These are phyloP conservation scores for Lethenteron reissneri DNA, from an alignment of 2,113 vertebrate species.

Conservation along the genomic window DNA sequence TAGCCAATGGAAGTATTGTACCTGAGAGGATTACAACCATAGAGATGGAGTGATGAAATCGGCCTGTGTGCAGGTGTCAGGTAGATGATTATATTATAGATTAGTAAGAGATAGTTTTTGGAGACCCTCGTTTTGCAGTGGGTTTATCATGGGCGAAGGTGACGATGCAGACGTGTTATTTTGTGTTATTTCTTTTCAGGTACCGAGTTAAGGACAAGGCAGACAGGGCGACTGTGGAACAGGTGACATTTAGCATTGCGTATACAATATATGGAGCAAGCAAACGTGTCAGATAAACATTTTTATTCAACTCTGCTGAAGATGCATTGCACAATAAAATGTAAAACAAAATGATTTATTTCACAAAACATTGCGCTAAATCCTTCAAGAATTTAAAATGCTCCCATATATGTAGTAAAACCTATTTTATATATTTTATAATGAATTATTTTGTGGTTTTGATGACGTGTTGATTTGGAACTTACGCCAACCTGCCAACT, in stretches of 20 bases:
- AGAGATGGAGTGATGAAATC: too few relatives aligned
- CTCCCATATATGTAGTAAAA: too few relatives aligned
- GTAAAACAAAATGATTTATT: neutral
- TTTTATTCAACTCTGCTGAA: neutral
- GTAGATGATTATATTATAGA: neutral
- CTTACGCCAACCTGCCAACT: too few relatives aligned
- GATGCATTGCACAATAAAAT: neutral
- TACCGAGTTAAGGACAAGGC: constrained; percentile 86
- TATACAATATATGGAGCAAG: neutral
- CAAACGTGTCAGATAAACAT: neutral
- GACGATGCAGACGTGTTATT: neutral
- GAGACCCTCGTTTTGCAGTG: neutral
- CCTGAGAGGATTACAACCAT: too few relatives aligned
- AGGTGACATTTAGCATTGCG: constrained; percentile 24
- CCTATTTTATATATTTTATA: too few relatives aligned
- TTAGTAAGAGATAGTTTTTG: neutral
- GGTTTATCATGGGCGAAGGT: neutral
- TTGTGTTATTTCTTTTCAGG: constrained; percentile 22
- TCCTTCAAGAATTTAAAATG: too few relatives aligned
- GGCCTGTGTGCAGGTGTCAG: too few relatives aligned
- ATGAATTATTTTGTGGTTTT: too few relatives aligned
- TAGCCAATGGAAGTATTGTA: too few relatives aligned
- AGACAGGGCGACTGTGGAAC: constrained; percentile 83
- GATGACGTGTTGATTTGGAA: too few relatives aligned
- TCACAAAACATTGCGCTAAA: neutral